Evolutionary conservation across 2,113 vertebrate genomes (phyloP), one percentile per base, ranked within the genome.

Genomic region (Morone chrysops): DNA sequence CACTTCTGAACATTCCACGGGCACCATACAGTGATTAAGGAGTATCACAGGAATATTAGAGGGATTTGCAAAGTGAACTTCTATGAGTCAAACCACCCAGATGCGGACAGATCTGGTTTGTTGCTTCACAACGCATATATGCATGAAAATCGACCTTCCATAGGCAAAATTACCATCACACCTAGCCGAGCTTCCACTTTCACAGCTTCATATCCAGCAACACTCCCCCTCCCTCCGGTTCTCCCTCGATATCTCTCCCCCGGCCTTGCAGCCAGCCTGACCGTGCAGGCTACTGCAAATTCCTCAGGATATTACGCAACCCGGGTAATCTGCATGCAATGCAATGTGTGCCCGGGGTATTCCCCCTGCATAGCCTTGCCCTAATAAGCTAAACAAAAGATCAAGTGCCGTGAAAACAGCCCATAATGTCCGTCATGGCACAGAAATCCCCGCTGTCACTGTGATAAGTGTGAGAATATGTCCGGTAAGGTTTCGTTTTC

Each of bases 301-400:
- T 93, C 93, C 92, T 92, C 86, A 79, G 93, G 91, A 87, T 90
- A 85, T 94, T 94, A 94, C 91, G 93, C 92, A 94, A 94, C 91
- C 79, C 70, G 81, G 87, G 80, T 90, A 86, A 90, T 92, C 88
- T 92, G 92, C 91, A 89, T 89, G 92, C 89, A 83, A 65, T 71
- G 90, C 90, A 60, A 62, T 86, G 91, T 90, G 74, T 90, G 91
- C 87, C 90, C 90, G 88, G 93, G 93, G 93, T 93, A 93, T 93
- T 92, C 91, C 93, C 93, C 93, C 79, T 86, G 83, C 90, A 80
- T 70, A 41, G 81, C 79, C 78, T 9, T 70, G 78, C 84, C 87
- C 90, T 86, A 84, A 82, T 80, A 81, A 80, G 84, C 80, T 13
- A 78, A 83, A 80, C 80, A 65, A 77, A 69, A 66, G 69, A 78